phyloP scores from a whole-genome alignment of 2,113 vertebrate species.

The Madoqua kirkii region DNA sequence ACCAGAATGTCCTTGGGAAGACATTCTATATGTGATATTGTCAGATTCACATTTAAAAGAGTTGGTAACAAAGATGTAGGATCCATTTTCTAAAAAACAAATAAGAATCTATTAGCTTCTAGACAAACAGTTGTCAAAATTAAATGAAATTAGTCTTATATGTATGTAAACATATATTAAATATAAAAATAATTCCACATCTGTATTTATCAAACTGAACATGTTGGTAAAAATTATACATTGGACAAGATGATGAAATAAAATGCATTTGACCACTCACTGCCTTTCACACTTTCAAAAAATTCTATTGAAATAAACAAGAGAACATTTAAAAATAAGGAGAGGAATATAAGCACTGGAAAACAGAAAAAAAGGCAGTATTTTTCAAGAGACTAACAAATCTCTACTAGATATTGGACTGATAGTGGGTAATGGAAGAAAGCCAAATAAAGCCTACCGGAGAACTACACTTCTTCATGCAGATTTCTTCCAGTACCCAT shows the following conservation, averaged over 20 bases:
- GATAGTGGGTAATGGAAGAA: not conserved
- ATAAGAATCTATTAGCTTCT: constrained; percentile 53
- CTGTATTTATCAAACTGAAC: not conserved
- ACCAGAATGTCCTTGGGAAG: constrained; percentile 84
- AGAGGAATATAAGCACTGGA: not conserved
- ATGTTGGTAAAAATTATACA: not conserved
- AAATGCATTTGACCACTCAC: not conserved
- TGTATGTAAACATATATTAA: not conserved
- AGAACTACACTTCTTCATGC: not conserved
- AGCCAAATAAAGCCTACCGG: not conserved
- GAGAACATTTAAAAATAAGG: not conserved
- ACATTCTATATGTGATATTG: constrained; percentile 86
- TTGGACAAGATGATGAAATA: not conserved
- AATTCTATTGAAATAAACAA: not conserved
- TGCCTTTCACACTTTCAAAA: not conserved
- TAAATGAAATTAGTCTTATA: not conserved
- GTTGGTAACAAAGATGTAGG: constrained; percentile 59
- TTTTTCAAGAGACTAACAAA: constrained; percentile 16
- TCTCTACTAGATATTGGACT: not conserved
- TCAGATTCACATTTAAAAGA: constrained; percentile 83
- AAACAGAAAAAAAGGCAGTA: not conserved
- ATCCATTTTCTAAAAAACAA: constrained; percentile 82
- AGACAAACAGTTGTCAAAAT: not conserved
- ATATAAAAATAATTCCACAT: not conserved
- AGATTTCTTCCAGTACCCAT: not conserved